Conservation (phyloP, 2,888 invertebrate genomes). For the Yponomeuta evonymella region DNA sequence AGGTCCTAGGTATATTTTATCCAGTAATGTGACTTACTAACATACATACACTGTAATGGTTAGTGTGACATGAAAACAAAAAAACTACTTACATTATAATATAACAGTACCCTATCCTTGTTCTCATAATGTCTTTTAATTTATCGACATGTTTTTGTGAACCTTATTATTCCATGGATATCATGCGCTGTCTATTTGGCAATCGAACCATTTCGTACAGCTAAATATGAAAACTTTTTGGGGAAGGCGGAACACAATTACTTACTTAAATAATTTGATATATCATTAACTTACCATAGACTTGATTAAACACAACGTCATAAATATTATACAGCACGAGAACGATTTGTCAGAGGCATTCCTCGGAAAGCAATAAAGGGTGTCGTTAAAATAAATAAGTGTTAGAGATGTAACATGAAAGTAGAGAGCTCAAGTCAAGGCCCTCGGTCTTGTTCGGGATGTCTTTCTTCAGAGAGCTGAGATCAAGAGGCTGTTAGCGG, state of each 20-base stretch:
- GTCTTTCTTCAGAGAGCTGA: slow-evolving; percentile 17
- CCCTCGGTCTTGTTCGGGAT: slow-evolving; percentile 5
- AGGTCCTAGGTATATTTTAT: not conserved
- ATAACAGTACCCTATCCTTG: not conserved
- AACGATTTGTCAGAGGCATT: not conserved
- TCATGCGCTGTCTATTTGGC: not conserved
- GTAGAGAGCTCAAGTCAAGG: slow-evolving; percentile 1
- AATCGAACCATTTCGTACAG: not conserved
- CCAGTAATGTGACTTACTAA: not conserved
- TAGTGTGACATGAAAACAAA: not conserved
- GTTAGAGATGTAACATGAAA: not conserved
- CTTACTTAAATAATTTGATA: not conserved
- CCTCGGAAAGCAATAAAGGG: not conserved
- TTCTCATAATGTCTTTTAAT: slow-evolving; percentile 1
- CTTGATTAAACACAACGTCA: not conserved
- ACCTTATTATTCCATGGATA: not conserved
- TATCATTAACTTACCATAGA: not conserved
- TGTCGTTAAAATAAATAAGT: not conserved
- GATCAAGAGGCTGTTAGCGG: slow-evolving; percentile 23
- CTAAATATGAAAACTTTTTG: not conserved
- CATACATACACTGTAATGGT: not conserved
- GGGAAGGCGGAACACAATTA: not conserved
- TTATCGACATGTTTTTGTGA: not conserved
- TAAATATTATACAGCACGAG: not conserved
- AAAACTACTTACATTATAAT: not conserved